These are phyloP conservation scores for Gadus macrocephalus DNA, from an alignment of 2,113 vertebrate species.

Conservation along the genomic window DNA sequence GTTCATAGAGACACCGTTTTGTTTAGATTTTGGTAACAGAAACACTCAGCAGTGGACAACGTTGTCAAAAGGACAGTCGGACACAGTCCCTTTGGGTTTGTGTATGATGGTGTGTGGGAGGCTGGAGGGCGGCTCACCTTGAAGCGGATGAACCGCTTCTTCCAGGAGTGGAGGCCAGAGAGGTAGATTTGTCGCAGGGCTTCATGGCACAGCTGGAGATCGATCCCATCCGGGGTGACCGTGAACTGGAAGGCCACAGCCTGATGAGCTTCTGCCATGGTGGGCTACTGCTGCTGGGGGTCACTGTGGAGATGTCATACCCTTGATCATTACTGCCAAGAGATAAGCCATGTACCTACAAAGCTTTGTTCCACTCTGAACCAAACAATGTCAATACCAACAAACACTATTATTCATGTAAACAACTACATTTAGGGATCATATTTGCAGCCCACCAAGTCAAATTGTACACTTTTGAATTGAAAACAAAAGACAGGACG, in stretches of 20 bases:
- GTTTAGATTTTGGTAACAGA: no score
- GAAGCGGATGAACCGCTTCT: slow-evolving; percentile 92
- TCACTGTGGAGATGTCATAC: slow-evolving; percentile 39
- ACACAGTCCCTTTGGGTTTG: neutral
- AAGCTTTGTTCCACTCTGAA: neutral
- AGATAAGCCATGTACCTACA: neutral
- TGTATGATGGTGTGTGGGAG: neutral
- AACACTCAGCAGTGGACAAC: no score
- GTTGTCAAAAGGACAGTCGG: neutral
- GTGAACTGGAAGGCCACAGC: slow-evolving; percentile 96
- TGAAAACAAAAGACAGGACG: no score
- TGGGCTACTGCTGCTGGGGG: slow-evolving; percentile 31
- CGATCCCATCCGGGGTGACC: slow-evolving; percentile 89
- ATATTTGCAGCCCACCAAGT: no score
- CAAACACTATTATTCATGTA: neutral
- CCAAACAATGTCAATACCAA: neutral
- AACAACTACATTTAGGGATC: no score
- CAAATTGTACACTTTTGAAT: no score
- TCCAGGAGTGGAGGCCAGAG: slow-evolving; percentile 91
- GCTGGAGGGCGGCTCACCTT: slow-evolving; percentile 72
- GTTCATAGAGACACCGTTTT: no score
- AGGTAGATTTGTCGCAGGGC: slow-evolving; percentile 90
- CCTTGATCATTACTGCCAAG: neutral
- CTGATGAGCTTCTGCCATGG: slow-evolving; percentile 95
- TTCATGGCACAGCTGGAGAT: slow-evolving; percentile 88